phyloP scores from a whole-genome alignment of 2,888 invertebrate species.

The Polyommatus icarus region DNA sequence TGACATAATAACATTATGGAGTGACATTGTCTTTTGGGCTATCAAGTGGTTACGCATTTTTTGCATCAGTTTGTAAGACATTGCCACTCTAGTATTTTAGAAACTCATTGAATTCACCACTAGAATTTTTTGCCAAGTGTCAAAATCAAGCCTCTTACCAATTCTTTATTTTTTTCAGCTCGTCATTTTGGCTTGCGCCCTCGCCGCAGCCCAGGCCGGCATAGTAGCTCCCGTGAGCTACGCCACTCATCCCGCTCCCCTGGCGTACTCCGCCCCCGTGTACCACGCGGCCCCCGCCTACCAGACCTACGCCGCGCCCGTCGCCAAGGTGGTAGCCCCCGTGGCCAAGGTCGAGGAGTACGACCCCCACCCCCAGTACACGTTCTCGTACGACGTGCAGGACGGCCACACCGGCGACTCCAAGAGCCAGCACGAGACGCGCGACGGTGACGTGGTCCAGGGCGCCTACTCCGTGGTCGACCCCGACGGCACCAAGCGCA shows the following conservation, averaged over 20 bases:
- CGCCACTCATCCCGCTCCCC: slow-evolving; percentile 66
- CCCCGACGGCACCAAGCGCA: slow-evolving; percentile 66
- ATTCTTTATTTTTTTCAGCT: slow-evolving; percentile 49
- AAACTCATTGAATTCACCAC: too few species aligned
- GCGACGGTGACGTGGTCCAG: slow-evolving; percentile 67
- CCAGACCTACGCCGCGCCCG: slow-evolving; percentile 47
- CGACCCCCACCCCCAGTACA: slow-evolving; percentile 71
- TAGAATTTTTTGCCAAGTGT: too few species aligned
- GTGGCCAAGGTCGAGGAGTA: slow-evolving; percentile 54
- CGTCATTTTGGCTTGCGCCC: slow-evolving; percentile 59
- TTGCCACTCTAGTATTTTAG: too few species aligned
- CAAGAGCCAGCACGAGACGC: slow-evolving; percentile 64
- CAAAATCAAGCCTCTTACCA: too few species aligned
- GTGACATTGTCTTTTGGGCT: too few species aligned
- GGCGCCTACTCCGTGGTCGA: slow-evolving; percentile 68
- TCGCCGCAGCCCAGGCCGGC: slow-evolving; percentile 58
- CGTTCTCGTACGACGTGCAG: slow-evolving; percentile 70
- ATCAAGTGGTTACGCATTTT: too few species aligned
- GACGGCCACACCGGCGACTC: slow-evolving; percentile 66
- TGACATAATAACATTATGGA: too few species aligned
- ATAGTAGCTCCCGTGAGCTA: slow-evolving; percentile 53
- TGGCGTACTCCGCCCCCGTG: slow-evolving; percentile 52
- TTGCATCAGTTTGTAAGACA: too few species aligned
- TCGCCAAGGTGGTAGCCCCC: slow-evolving; percentile 44
- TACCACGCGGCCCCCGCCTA: slow-evolving; percentile 49